Evolutionary conservation across 1,140 invertebrate genomes (phyloP).

Genomic region (Meloidogyne exigua): DNA sequence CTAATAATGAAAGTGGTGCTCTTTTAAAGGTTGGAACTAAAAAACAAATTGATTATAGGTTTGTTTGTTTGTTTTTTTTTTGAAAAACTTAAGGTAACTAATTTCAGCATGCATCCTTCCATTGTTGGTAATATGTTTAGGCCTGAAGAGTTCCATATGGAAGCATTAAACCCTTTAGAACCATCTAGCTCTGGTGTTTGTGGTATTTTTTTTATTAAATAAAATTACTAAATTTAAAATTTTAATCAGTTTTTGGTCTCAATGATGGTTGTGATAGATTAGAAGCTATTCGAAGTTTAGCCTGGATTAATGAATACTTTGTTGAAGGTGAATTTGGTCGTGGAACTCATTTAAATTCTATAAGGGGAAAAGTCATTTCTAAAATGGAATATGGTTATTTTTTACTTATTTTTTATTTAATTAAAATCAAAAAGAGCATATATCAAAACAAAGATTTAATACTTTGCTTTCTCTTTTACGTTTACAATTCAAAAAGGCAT

Average conservation of each 20-base stretch:
- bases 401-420: slow-evolving; percentile 3
- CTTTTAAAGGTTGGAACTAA: slow-evolving; percentile 51
- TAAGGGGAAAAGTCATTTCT: slow-evolving; percentile 40
- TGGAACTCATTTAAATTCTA: slow-evolving; percentile 41
- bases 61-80: neutral
- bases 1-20: slow-evolving; percentile 45
- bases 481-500: slow-evolving; percentile 44
- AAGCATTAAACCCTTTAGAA: slow-evolving; percentile 49
- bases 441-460: slow-evolving; percentile 33
- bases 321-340: slow-evolving; percentile 48
- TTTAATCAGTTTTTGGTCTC: slow-evolving; percentile 50
- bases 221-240: neutral
- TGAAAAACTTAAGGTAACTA: neutral
- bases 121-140: slow-evolving; percentile 46
- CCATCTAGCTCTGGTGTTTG: slow-evolving; percentile 58
- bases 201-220: slow-evolving; percentile 42
- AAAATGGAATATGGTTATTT: slow-evolving; percentile 39
- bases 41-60: slow-evolving; percentile 57
- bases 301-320: slow-evolving; percentile 54
- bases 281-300: slow-evolving; percentile 39
- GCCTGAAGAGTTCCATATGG: slow-evolving; percentile 49
- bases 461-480: slow-evolving; percentile 46
- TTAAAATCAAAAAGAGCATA: slow-evolving; percentile 43
- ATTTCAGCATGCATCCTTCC: slow-evolving; percentile 53
- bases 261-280: slow-evolving; percentile 52